Evolutionary conservation across 1,140 invertebrate genomes (phyloP), one percentile per base, ranked within the genome.

Genomic region (Asobara japonica): DNA sequence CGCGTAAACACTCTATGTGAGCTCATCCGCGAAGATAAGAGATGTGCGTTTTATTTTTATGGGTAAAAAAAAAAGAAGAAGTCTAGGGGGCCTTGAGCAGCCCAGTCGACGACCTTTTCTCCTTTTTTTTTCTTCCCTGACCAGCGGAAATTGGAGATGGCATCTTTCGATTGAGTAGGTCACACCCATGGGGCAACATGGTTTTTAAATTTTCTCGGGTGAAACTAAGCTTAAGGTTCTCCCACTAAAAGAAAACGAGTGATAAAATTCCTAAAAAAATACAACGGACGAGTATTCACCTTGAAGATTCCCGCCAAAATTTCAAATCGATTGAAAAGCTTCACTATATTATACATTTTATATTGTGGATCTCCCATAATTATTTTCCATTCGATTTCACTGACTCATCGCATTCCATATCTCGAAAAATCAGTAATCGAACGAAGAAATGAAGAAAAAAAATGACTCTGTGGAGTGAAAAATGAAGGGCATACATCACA

Each of bases 51-150:
- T 5, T 56, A 10, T 56, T 25, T 56, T 25, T 22, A 56, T 56
- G 13, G 7, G 51, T 45, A 45, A 45, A 45, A 45, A 56, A 20
- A 51, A 51, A 51, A 51, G 3, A 5, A 18, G 25, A 56, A 56
- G 22, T 56, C 3, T 10, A 25, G 4, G 22, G 41, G 41, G 41
- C 41, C 41, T 45, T 45, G 10, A 18, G 36, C n/a, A 45, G 1
- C n/a, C n/a, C 41, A 56, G 10, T 56, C 51, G 10, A 56, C 6
- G 51, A 51, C 8, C 20, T 56, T 56, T 56, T 56, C 22, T 56
- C 22, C 20, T 36, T 11, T 25, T 10, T 56, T 56, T 56, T 56
- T 56, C 51, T 56, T 56, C 51, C 51, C 51, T 56, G 51, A 56
- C 18, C 51, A 56, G 51, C 22, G 51, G 20, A 56, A 56, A 56